Evolutionary conservation across 37 sponge, comb jelly and placozoan species (phyloP), one percentile per base, ranked within the genome.

Genomic region (Halisarca cf. caerulea): DNA sequence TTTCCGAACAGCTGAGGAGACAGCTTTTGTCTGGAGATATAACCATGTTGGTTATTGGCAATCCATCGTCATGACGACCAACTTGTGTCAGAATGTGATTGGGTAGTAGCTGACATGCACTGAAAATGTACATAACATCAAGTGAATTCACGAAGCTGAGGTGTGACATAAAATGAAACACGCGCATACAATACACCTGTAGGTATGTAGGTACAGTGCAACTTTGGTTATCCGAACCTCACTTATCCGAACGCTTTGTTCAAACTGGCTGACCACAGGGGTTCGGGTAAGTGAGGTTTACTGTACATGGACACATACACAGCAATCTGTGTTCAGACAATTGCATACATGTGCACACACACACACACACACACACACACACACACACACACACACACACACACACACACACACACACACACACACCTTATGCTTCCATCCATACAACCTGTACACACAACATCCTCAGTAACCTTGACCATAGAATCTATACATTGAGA

Each of bases 371-470:
- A 70, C 58, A 58, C 86, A 7, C 40, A 35, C 27, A 38, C 28
- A 51, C 40, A 34, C 35, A 54, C 80, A 62, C 53, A 47, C 68
- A 28, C 79, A 54, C 44, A 51, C 86, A 51, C 86, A 79, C 38
- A 79, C 54, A 44, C 60, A 64, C 43, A 64, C 39, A 66, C 79
- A 14, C 79, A 64, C 53, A 14, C 42, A 54, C 79, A 35, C 38
- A 44, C 78, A 24, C 62, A 93, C 88, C 97, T 93, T 25, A 96
- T 81, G 28, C 44, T 58, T 37, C 97, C 97, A 83, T 96, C 97
- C 92, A 91, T 89, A 62, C 92, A 91, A 6, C 94, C 97, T 40
- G 94, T 86, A 44, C 92, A 90, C 9, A 96, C 47, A 3, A 91
- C 90, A 79, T 83, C 85, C 36, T 89, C 90, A 33, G 43, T 82